A percentile compares a stretch with the other conserved stretches of the same genome.
Evolutionary conservation across 1,140 invertebrate genomes (phyloP).

Genomic region (Lucilia cuprina): DNA sequence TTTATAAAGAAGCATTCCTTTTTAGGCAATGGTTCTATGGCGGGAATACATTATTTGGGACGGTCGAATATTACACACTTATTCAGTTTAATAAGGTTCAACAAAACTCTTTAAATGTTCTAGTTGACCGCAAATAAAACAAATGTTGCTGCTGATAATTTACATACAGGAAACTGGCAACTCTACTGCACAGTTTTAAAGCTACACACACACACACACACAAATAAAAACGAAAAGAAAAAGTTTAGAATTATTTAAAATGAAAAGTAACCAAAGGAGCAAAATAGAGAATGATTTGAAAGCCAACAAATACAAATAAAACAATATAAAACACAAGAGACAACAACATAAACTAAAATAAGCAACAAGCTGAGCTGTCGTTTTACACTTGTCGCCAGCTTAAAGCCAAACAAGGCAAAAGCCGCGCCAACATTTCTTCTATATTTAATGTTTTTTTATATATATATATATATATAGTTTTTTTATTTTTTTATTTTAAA

Average conservation of each 20-base stretch:
- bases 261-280: conserved; percentile 6
- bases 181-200: too few species aligned
- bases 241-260: neutral
- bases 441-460: neutral
- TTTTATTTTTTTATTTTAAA: neutral
- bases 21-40: too few species aligned
- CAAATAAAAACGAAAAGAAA: neutral
- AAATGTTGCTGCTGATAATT: too few species aligned
- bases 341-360: conserved; percentile 2
- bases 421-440: conserved; percentile 32
- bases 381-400: conserved; percentile 32
- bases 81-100: too few species aligned
- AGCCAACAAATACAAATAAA: neutral
- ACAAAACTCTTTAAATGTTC: too few species aligned
- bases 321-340: neutral
- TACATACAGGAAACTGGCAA: too few species aligned
- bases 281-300: neutral
- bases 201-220: neutral
- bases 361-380: conserved; percentile 29
- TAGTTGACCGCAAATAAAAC: too few species aligned
- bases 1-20: too few species aligned
- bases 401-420: conserved; percentile 22
- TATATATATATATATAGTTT: neutral
- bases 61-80: too few species aligned
- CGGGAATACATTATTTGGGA: too few species aligned